Evolutionary conservation across 2,888 invertebrate genomes (phyloP).

Genomic region (Polylopha cassiicola): DNA sequence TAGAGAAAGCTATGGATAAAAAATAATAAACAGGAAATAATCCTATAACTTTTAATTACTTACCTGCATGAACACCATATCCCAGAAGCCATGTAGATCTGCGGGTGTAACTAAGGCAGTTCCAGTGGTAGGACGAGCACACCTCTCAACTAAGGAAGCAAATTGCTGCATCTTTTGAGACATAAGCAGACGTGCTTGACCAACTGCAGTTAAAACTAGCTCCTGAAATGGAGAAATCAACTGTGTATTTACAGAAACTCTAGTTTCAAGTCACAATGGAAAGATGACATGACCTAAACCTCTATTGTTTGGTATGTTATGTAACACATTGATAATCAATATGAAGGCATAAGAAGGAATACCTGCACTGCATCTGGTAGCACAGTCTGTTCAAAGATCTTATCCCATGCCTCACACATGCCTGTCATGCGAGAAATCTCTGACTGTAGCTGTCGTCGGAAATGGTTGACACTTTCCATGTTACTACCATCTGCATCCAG

Average conservation of each 20-base stretch:
- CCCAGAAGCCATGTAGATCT: conserved; percentile 93
- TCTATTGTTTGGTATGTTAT: no score
- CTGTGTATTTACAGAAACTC: no score
- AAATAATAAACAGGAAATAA: no score
- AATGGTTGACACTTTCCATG: conserved; percentile 51
- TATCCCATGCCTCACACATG: conserved; percentile 75
- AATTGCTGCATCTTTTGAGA: conserved; percentile 88
- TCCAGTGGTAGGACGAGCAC: conserved; percentile 57
- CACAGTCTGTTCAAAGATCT: conserved; percentile 49
- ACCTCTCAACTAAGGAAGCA: conserved; percentile 71
- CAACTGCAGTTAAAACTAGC: conserved; percentile 82
- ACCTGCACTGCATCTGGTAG: conserved; percentile 74
- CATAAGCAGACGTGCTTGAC: conserved; percentile 86
- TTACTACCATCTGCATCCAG: conserved; percentile 56
- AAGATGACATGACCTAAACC: no score
- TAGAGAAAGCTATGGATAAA: no score
- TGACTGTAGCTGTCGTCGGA: conserved; percentile 61
- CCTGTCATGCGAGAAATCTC: conserved; percentile 73
- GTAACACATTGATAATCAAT: no score
- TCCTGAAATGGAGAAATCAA: conserved; percentile 43
- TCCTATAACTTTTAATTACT: neutral
- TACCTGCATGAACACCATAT: conserved; percentile 86
- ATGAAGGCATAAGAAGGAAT: no score
- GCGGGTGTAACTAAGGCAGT: conserved; percentile 76
- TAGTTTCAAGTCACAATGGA: no score